A percentile compares a stretch with the other conserved stretches of the same genome.
These are phyloP conservation scores for Drosophila pallidifrons DNA, from an alignment of 1,140 invertebrate species.

Conservation along the genomic window DNA sequence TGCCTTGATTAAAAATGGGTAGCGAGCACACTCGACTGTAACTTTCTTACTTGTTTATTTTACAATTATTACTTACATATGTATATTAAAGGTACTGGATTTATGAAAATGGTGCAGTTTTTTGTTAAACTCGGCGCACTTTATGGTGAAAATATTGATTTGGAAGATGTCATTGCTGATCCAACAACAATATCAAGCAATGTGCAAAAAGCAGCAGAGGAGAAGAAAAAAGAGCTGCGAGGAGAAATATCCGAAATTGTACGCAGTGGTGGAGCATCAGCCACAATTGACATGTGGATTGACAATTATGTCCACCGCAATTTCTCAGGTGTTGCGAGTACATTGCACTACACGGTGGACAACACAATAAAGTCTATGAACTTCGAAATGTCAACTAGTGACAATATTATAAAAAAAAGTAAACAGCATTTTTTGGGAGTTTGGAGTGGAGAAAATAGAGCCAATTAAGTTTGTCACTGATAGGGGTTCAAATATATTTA, in stretches of 20 bases:
- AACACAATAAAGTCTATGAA: conserved; percentile 42
- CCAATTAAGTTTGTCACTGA: conserved; percentile 37
- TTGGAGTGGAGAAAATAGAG: conserved; percentile 26
- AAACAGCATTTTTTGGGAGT: conserved; percentile 24
- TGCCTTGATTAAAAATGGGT: too few relatives aligned
- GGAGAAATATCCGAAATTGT: conserved; percentile 29
- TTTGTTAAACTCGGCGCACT: conserved; percentile 38
- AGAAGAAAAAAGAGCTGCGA: conserved; percentile 35
- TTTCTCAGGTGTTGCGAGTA: conserved; percentile 33
- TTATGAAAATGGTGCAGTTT: conserved; percentile 25
- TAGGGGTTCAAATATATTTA: conserved; percentile 30
- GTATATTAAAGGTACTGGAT: conserved; percentile 24
- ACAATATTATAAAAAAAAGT: conserved; percentile 32
- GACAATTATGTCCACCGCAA: conserved; percentile 45
- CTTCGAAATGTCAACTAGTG: conserved; percentile 37
- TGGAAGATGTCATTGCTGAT: conserved; percentile 41
- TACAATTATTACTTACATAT: too few relatives aligned
- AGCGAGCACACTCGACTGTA: too few relatives aligned
- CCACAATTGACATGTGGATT: conserved; percentile 37
- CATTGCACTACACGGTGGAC: conserved; percentile 33
- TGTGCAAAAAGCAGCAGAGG: conserved; percentile 16
- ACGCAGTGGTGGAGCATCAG: conserved; percentile 27
- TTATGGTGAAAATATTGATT: conserved; percentile 32
- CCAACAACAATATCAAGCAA: conserved; percentile 30
- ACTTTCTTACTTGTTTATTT: too few relatives aligned